Percentiles rank a stretch among this genome's conserved stretches.
Evolutionary conservation across 1,140 invertebrate genomes (phyloP).

Genomic region (Mya arenaria): DNA sequence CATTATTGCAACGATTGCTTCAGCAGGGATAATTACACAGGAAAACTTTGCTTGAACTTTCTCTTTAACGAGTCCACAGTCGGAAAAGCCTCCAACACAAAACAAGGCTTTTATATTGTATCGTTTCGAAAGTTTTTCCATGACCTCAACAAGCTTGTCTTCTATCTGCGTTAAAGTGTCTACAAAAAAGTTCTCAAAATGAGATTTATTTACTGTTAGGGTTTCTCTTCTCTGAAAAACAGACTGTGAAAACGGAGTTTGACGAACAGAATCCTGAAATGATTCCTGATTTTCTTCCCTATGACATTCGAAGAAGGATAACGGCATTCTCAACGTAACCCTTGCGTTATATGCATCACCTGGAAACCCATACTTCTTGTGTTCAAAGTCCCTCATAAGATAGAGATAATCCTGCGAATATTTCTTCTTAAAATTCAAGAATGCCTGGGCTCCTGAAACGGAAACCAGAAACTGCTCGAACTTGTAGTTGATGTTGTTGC

Average conservation of each 20-base stretch:
- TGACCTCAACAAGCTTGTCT: background rate
- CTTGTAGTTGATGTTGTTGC: slow-evolving; percentile 9
- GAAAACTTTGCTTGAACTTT: background rate
- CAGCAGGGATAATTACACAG: slow-evolving; percentile 13
- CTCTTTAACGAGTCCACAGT: background rate
- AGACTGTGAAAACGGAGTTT: too few relatives aligned
- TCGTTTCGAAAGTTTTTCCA: background rate
- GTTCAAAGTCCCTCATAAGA: slow-evolving; percentile 26
- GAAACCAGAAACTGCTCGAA: slow-evolving; percentile 19
- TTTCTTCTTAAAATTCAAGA: background rate
- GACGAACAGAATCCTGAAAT: too few relatives aligned
- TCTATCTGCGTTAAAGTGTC: background rate
- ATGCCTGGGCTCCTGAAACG: slow-evolving; percentile 13
- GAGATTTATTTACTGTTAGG: background rate
- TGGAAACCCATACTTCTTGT: slow-evolving; percentile 31
- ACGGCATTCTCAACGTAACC: background rate
- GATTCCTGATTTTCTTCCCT: slow-evolving; percentile 1
- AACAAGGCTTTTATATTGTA: background rate
- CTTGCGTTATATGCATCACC: background rate
- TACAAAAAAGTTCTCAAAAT: background rate
- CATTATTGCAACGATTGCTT: slow-evolving; percentile 21
- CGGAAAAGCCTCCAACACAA: background rate
- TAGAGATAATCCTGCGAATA: slow-evolving; percentile 33
- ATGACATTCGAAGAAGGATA: background rate
- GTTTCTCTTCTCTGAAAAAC: too few relatives aligned